These are phyloP conservation scores for Galendromus occidentalis DNA, from an alignment of 1,140 invertebrate species.

Conservation along the genomic window DNA sequence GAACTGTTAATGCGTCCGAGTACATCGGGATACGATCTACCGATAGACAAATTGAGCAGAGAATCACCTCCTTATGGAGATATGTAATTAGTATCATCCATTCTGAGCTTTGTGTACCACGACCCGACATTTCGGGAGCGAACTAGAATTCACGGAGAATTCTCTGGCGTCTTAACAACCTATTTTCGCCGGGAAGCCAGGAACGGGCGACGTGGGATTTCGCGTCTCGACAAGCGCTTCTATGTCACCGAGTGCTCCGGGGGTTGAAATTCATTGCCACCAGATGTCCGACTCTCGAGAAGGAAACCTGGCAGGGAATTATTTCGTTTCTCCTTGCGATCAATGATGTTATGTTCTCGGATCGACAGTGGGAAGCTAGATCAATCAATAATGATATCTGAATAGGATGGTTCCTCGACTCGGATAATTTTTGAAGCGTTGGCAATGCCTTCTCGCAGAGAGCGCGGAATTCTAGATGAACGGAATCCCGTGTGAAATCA, in stretches of 20 bases:
- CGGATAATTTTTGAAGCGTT: too few species aligned
- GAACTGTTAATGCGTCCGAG: too few species aligned
- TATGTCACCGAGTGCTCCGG: slow-evolving; percentile 79
- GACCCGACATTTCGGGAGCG: slow-evolving; percentile 63
- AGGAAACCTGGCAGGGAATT: slow-evolving; percentile 77
- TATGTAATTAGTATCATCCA: too few species aligned
- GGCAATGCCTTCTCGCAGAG: too few species aligned
- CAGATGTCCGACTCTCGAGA: slow-evolving; percentile 49
- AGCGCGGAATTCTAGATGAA: too few species aligned
- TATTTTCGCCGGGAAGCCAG: slow-evolving; percentile 78
- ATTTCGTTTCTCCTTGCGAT: slow-evolving; percentile 75
- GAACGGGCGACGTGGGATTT: slow-evolving; percentile 39
- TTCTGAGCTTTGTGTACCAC: slow-evolving; percentile 59
- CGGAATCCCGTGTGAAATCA: too few species aligned
- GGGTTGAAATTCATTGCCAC: slow-evolving; percentile 66
- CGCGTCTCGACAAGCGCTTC: slow-evolving; percentile 75
- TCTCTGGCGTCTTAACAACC: slow-evolving; percentile 75
- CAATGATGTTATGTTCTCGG: slow-evolving; percentile 70
- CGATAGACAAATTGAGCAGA: too few species aligned
- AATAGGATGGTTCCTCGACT: too few species aligned
- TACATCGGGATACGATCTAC: too few species aligned
- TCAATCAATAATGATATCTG: too few species aligned
- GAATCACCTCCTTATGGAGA: too few species aligned
- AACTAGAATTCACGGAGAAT: slow-evolving; percentile 79
- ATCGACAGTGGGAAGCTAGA: slow-evolving; percentile 58